Conservation (phyloP, 2,113 vertebrate genomes). For the Lutjanus erythropterus region DNA sequence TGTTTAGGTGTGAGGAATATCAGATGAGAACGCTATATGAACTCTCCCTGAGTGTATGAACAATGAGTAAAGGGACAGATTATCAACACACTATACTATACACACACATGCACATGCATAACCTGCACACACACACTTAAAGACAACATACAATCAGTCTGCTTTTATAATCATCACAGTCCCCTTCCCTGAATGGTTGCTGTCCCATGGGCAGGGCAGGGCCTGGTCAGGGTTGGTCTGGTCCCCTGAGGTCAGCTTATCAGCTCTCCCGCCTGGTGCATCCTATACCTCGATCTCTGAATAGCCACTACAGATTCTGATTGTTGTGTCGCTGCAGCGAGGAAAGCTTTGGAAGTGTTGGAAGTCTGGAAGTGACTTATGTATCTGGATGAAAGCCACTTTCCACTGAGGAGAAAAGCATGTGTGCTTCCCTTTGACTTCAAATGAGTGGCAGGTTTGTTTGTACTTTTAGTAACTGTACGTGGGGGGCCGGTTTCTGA, state of each 20-base stretch:
- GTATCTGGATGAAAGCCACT: slow-evolving; percentile 65
- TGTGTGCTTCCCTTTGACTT: slow-evolving; percentile 56
- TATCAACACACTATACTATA: background rate
- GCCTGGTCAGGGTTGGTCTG: background rate
- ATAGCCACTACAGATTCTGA: slow-evolving; percentile 44
- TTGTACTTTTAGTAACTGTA: slow-evolving; percentile 19
- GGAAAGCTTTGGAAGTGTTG: slow-evolving; percentile 45
- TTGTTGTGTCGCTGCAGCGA: slow-evolving; percentile 60
- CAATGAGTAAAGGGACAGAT: slow-evolving; percentile 2
- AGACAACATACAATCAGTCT: slow-evolving; percentile 10
- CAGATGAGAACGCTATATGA: background rate
- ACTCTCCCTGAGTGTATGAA: slow-evolving; percentile 24
- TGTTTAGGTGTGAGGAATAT: no score
- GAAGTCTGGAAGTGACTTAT: slow-evolving; percentile 68
- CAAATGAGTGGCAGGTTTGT: slow-evolving; percentile 6
- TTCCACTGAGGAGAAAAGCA: slow-evolving; percentile 69
- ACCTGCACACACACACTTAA: background rate
- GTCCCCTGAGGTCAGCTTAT: slow-evolving; percentile 62
- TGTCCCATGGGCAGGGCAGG: background rate
- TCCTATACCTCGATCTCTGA: slow-evolving; percentile 57
- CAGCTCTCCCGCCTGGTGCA: slow-evolving; percentile 51
- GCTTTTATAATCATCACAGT: slow-evolving; percentile 50
- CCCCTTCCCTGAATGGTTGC: slow-evolving; percentile 33
- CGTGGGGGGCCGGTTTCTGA: background rate
- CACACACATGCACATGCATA: background rate